Percentiles rank a stretch among this genome's conserved stretches.
Evolutionary conservation across 23 tunicate species (phyloP).

Genomic region (Oikopleura albicans): DNA sequence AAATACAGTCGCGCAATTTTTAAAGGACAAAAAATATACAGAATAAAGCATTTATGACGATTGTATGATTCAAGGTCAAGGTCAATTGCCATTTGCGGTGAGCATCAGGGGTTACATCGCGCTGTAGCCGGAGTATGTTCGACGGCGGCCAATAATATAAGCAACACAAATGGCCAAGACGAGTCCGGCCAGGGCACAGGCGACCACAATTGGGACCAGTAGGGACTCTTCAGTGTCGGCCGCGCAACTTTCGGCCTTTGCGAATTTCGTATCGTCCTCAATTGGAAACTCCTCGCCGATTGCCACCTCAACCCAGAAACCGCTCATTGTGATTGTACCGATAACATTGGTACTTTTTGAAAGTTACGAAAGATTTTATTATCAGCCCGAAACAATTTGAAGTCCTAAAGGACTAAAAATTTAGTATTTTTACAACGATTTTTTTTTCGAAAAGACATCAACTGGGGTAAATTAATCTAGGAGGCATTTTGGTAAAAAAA

Average conservation of each 20-base stretch:
- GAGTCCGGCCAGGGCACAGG: neutral
- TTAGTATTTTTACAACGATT: neutral
- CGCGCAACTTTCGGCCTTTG: neutral
- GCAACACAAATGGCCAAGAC: constrained; percentile 15
- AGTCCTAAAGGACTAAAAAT: neutral
- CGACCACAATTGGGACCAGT: neutral
- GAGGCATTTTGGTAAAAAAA: too few species aligned
- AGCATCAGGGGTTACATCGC: neutral
- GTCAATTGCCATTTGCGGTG: too few species aligned
- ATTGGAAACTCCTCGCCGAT: neutral
- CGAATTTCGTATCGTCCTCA: neutral
- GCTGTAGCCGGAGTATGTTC: neutral
- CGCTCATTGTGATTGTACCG: neutral
- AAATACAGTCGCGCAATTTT: too few species aligned
- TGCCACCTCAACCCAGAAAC: neutral
- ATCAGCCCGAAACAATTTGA: too few species aligned
- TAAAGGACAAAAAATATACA: too few species aligned
- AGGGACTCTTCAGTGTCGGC: constrained; percentile 13
- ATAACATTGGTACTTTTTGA: neutral
- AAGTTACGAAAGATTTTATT: too few species aligned
- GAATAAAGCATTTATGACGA: too few species aligned
- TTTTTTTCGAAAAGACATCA: too few species aligned
- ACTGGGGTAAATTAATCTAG: too few species aligned
- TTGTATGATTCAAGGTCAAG: too few species aligned
- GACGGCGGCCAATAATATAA: neutral